phyloP scores from a whole-genome alignment of 2,888 invertebrate species.

The Pocota personata region DNA sequence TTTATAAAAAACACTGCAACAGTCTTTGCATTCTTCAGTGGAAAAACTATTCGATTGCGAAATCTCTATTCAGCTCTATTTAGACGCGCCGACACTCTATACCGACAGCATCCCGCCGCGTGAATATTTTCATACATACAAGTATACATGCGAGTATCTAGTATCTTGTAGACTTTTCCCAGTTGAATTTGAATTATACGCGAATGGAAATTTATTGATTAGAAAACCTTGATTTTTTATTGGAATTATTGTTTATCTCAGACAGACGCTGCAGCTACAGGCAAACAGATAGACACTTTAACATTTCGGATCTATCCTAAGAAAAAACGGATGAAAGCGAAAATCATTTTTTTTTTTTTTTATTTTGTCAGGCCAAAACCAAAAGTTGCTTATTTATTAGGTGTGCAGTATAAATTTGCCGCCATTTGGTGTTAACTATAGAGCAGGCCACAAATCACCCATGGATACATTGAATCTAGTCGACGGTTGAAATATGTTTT shows the following conservation, averaged over 20 bases:
- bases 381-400: conserved; percentile 15
- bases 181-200: conserved; percentile 65
- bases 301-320: conserved; percentile 40
- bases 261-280: not conserved
- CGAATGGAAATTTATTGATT: conserved; percentile 70
- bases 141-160: not conserved
- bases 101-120: conserved; percentile 20
- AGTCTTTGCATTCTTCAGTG: conserved; percentile 24
- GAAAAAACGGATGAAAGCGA: conserved; percentile 32
- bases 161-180: not conserved
- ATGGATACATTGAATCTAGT: conserved; percentile 10
- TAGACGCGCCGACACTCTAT: conserved; percentile 39
- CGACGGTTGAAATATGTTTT: conserved; percentile 5
- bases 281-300: conserved; percentile 21
- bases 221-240: conserved; percentile 39
- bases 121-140: conserved; percentile 14
- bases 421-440: conserved; percentile 63
- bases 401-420: not conserved
- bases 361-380: conserved; percentile 22
- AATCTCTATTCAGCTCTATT: conserved; percentile 64
- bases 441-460: conserved; percentile 63
- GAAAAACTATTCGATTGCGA: conserved; percentile 42
- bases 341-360: conserved; percentile 32
- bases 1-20: not conserved
- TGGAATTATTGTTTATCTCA: conserved; percentile 24